Conservation (phyloP, 2,888 invertebrate species). For the Stegana nigrithorax region DNA sequence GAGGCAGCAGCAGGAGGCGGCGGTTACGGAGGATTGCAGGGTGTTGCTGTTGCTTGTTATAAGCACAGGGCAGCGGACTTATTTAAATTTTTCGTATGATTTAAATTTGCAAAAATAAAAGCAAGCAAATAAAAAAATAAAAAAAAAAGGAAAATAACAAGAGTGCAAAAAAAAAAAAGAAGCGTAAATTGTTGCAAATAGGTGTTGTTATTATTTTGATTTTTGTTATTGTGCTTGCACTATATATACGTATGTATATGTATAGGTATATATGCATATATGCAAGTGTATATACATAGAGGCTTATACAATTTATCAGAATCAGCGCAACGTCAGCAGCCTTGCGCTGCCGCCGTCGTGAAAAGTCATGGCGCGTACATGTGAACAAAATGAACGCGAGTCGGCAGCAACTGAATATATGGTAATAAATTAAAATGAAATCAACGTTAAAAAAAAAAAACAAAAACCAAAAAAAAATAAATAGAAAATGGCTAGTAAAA, state of each 20-base stretch:
- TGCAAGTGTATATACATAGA: neutral
- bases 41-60: no score
- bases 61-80: constrained; percentile 28
- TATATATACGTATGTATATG: neutral
- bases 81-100: constrained; percentile 39
- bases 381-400: constrained; percentile 52
- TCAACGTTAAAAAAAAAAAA: constrained; percentile 31
- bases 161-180: neutral
- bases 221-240: neutral
- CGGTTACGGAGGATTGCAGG: neutral
- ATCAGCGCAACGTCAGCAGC: constrained; percentile 14
- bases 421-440: constrained; percentile 62
- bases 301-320: constrained; percentile 22
- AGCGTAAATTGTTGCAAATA: neutral
- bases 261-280: neutral
- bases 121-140: neutral
- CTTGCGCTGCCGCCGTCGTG: no score
- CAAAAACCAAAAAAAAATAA: constrained; percentile 2
- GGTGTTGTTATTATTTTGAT: neutral
- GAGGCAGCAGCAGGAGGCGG: no score
- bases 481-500: neutral
- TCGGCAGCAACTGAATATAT: constrained; percentile 58
- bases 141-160: neutral
- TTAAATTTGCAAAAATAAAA: constrained; percentile 3
- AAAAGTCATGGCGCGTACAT: no score